Conservation (phyloP, 2,888 invertebrate genomes). For the Melipona beecheii region DNA sequence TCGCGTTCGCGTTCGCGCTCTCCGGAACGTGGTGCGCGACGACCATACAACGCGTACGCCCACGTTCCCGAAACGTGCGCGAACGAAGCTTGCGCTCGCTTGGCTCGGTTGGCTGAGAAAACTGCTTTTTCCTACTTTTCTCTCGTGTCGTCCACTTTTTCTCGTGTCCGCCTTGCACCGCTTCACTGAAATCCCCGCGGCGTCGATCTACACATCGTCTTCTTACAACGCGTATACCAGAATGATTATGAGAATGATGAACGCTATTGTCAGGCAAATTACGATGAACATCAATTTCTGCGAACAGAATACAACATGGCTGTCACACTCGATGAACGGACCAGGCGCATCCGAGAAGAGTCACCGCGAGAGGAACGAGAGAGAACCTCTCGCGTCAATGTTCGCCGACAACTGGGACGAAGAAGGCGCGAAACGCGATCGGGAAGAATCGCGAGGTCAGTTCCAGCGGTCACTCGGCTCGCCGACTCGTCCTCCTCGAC, state of each 20-base stretch:
- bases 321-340: slow-evolving; percentile 15
- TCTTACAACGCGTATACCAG: slow-evolving; percentile 82
- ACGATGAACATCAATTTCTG: slow-evolving; percentile 96
- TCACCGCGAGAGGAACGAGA: too few species aligned
- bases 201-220: slow-evolving; percentile 26
- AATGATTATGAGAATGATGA: slow-evolving; percentile 91
- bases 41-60: neutral
- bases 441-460: neutral
- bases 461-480: neutral
- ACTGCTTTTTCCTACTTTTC: neutral
- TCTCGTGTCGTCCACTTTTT: neutral
- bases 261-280: slow-evolving; percentile 92
- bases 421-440: neutral
- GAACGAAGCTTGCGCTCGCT: neutral
- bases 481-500: neutral
- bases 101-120: neutral
- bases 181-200: slow-evolving; percentile 38
- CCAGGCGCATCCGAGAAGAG: neutral
- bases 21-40: neutral
- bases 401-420: neutral
- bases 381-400: neutral
- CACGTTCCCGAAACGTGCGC: neutral
- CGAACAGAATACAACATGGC: slow-evolving; percentile 84
- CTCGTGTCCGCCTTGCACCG: neutral
- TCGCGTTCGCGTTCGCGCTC: neutral